Conservation (phyloP, 1,140 invertebrate genomes). For the Homalodisca vitripennis region DNA sequence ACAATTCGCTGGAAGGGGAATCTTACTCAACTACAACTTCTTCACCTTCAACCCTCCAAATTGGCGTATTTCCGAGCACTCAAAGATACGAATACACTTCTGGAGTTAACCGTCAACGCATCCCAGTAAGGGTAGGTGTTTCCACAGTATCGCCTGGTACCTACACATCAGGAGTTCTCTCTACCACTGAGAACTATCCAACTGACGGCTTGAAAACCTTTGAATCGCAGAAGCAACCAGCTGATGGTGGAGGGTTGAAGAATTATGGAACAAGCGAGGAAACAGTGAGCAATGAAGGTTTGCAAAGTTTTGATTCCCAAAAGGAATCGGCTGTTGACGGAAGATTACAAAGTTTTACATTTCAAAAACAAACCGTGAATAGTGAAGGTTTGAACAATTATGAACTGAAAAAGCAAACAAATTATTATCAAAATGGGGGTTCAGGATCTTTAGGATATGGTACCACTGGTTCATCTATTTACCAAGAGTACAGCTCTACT, state of each 20-base stretch:
- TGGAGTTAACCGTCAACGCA: neutral
- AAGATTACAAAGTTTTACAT: no score
- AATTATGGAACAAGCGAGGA: no score
- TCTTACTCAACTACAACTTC: neutral
- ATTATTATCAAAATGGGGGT: neutral
- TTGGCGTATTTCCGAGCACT: neutral
- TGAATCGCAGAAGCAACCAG: neutral
- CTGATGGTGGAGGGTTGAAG: no score
- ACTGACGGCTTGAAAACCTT: neutral
- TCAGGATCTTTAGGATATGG: conserved; percentile 6
- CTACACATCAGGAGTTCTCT: neutral
- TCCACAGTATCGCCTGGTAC: conserved; percentile 15
- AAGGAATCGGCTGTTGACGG: no score
- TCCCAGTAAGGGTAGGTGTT: neutral
- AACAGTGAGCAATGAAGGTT: no score
- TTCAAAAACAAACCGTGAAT: no score
- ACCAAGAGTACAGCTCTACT: neutral
- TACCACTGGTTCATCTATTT: no score
- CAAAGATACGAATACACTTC: neutral
- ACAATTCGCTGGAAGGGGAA: conserved; percentile 12
- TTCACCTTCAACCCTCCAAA: neutral
- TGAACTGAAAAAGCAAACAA: neutral
- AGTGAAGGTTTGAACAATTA: neutral
- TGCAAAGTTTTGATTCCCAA: no score
- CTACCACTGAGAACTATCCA: neutral